These are phyloP conservation scores for Sipha flava DNA, from an alignment of 1,140 invertebrate species.

Conservation along the genomic window DNA sequence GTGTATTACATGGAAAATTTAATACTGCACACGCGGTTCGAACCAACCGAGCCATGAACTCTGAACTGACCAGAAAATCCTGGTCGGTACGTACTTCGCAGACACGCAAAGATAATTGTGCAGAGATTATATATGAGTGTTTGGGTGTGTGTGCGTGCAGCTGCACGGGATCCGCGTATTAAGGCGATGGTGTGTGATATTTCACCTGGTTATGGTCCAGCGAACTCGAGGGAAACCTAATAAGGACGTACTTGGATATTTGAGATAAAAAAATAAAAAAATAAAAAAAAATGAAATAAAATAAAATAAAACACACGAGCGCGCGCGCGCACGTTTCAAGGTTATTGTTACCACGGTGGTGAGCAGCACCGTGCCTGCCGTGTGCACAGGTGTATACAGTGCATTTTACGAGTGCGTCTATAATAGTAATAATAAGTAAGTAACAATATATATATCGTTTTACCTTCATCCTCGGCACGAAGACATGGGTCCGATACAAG, in stretches of 20 bases:
- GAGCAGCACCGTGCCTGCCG: neutral
- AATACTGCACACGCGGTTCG: no score
- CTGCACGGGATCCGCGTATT: neutral
- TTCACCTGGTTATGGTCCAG: neutral
- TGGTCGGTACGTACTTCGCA: neutral
- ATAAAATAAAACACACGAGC: no score
- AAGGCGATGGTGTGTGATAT: neutral
- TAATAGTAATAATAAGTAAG: neutral
- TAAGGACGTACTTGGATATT: slow-evolving; percentile 10
- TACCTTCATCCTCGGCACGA: slow-evolving; percentile 22
- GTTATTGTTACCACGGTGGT: neutral
- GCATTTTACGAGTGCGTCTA: neutral
- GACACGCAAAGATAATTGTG: neutral
- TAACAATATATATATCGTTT: neutral
- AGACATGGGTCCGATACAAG: neutral
- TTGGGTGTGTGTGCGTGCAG: no score
- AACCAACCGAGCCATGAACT: neutral
- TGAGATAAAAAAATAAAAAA: neutral
- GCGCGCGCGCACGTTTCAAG: neutral
- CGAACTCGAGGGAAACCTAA: slow-evolving; percentile 21
- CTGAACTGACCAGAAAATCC: neutral
- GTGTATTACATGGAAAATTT: no score
- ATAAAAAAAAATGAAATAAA: neutral
- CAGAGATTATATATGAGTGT: neutral
- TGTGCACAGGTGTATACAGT: no score